Evolutionary conservation across 2,888 invertebrate genomes (phyloP).

Genomic region (Anticlea derivata): DNA sequence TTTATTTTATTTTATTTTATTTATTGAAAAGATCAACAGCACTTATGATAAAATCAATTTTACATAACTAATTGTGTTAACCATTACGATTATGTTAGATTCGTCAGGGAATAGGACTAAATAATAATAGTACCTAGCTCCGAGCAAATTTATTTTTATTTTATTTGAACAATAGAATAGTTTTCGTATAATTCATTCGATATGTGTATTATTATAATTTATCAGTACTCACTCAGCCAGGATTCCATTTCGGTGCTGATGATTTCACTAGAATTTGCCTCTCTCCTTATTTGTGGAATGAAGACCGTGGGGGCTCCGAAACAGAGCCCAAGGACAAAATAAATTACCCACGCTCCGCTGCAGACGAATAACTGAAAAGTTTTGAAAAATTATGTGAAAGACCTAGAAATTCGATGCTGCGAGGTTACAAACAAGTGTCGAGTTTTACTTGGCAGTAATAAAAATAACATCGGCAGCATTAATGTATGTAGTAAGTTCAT

Average conservation of each 20-base stretch:
- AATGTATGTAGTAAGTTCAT: constrained; percentile 12
- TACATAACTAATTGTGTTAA: too few relatives aligned
- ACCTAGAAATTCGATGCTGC: constrained; percentile 23
- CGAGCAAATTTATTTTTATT: too few relatives aligned
- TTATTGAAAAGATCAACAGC: too few relatives aligned
- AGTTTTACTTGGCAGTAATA: constrained; percentile 24
- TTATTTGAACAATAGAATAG: too few relatives aligned
- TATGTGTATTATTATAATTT: neutral
- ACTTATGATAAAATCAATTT: too few relatives aligned
- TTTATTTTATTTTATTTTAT: too few relatives aligned
- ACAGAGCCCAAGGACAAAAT: constrained; percentile 50
- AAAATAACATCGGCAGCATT: constrained; percentile 15
- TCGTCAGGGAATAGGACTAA: too few relatives aligned
- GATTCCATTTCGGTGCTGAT: constrained; percentile 53
- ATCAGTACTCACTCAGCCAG: constrained; percentile 51
- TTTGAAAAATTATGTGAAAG: constrained; percentile 12
- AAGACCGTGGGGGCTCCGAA: constrained; percentile 56
- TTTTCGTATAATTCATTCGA: neutral
- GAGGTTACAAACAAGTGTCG: constrained; percentile 20
- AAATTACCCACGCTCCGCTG: constrained; percentile 45
- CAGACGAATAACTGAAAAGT: constrained; percentile 48
- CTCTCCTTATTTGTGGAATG: constrained; percentile 51
- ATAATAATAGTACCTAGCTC: too few relatives aligned
- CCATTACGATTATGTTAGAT: too few relatives aligned
- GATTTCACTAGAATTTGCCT: constrained; percentile 43